phyloP scores from a whole-genome alignment of 2,888 invertebrate genomes.

The Drepanosiphum platanoidis region DNA sequence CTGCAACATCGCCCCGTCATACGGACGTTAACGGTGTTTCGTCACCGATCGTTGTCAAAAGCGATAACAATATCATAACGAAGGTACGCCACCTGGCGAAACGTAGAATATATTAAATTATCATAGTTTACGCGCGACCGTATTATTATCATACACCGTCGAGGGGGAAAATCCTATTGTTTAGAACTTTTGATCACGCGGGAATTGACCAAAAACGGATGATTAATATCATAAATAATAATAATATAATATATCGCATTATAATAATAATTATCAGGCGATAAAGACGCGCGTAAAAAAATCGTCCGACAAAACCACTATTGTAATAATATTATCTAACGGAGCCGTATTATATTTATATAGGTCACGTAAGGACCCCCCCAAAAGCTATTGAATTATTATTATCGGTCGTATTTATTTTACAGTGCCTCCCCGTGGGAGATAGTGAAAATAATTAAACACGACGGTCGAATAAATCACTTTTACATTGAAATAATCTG shows the following conservation, averaged over 20 bases:
- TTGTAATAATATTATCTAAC: conserved; percentile 7
- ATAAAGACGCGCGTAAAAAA: conserved; percentile 2
- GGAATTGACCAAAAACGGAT: neutral
- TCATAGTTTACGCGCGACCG: too few relatives aligned
- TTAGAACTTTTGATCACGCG: neutral
- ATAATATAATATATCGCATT: too few relatives aligned
- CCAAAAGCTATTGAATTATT: conserved; percentile 48
- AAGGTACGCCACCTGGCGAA: too few relatives aligned
- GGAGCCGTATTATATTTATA: neutral
- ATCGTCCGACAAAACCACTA: neutral
- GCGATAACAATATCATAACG: neutral
- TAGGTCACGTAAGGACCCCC: conserved; percentile 16
- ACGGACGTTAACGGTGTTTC: neutral
- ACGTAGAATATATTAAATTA: too few relatives aligned
- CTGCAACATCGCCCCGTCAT: too few relatives aligned
- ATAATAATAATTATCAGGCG: neutral
- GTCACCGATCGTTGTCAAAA: neutral
- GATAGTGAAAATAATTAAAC: conserved; percentile 39
- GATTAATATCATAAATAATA: neutral
- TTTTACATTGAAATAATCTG: neutral
- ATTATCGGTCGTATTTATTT: conserved; percentile 47
- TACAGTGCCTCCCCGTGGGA: conserved; percentile 21
- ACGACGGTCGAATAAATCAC: conserved; percentile 47
- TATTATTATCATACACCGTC: neutral
- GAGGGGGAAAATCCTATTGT: neutral